Percentiles rank a stretch among this genome's conserved stretches.
Conservation (phyloP, 2,888 invertebrate species). For the Uropetala carovei region DNA sequence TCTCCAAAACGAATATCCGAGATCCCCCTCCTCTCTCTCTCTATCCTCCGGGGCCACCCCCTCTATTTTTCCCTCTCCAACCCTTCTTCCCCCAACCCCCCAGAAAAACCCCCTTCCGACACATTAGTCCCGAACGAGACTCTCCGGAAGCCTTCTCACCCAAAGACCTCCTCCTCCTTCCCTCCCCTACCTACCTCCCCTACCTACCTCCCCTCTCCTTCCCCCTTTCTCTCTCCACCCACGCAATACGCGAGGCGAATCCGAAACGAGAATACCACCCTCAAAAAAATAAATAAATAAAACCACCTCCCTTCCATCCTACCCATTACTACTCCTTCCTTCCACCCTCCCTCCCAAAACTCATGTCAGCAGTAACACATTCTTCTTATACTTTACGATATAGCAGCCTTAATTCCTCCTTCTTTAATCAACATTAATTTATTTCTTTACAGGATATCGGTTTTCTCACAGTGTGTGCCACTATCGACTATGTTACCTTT, state of each 20-base stretch:
- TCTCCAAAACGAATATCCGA: not conserved
- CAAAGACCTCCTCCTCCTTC: not conserved
- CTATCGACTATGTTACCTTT: too few relatives aligned
- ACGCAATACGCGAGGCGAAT: not conserved
- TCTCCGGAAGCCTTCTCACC: not conserved
- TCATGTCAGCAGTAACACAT: too few relatives aligned
- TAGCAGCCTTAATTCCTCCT: too few relatives aligned
- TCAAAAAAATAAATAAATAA: not conserved
- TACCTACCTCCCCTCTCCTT: not conserved
- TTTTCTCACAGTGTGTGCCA: too few relatives aligned
- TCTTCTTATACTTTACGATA: too few relatives aligned
- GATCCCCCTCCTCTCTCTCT: not conserved
- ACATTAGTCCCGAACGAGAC: not conserved
- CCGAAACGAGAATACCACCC: not conserved
- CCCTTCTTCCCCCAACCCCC: not conserved
- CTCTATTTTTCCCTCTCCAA: not conserved
- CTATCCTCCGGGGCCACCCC: not conserved
- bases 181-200: not conserved
- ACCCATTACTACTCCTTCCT: too few relatives aligned
- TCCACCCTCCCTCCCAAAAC: too few relatives aligned
- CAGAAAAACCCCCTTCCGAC: not conserved
- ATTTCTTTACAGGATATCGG: too few relatives aligned
- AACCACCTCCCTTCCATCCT: too few relatives aligned
- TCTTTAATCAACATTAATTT: too few relatives aligned
- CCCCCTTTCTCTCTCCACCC: not conserved